phyloP scores from a whole-genome alignment of 2,113 vertebrate genomes.

The Crypturellus undulatus region DNA sequence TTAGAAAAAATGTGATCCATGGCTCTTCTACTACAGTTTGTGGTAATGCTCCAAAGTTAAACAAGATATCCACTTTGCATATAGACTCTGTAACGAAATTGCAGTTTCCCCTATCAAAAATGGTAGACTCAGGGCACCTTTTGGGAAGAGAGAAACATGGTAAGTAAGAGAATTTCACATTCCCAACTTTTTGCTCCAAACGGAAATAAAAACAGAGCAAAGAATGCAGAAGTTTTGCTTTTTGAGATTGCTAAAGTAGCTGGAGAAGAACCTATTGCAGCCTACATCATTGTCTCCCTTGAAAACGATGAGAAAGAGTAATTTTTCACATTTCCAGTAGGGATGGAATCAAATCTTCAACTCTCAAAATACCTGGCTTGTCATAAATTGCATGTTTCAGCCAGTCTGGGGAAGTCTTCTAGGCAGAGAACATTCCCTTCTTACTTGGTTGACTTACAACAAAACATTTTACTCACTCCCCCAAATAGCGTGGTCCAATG shows the following conservation, averaged over 20 bases:
- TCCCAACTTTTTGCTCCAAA: neutral
- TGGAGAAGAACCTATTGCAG: neutral
- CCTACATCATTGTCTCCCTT: accelerated
- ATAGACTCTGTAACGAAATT: neutral
- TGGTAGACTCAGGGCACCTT: neutral
- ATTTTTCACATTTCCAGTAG: neutral
- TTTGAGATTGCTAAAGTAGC: neutral
- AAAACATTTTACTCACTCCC: neutral
- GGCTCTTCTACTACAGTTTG: neutral
- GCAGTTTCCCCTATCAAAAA: neutral
- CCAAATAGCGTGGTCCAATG: accelerated
- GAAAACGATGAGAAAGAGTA: neutral
- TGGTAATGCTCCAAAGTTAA: neutral
- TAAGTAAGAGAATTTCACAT: neutral
- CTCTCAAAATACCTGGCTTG: neutral
- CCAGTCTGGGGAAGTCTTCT: neutral
- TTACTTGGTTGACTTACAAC: neutral
- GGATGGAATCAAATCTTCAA: neutral
- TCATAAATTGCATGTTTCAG: neutral
- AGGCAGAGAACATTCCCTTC: neutral
- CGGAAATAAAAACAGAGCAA: neutral
- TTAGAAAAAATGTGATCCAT: neutral
- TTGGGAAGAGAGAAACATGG: neutral
- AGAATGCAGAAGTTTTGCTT: neutral
- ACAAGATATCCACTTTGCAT: neutral